Evolutionary conservation across 2,797 vertebrate genomes (phyloP), one percentile per base, ranked within the genome.

Genomic region (Phoebastria nigripes): DNA sequence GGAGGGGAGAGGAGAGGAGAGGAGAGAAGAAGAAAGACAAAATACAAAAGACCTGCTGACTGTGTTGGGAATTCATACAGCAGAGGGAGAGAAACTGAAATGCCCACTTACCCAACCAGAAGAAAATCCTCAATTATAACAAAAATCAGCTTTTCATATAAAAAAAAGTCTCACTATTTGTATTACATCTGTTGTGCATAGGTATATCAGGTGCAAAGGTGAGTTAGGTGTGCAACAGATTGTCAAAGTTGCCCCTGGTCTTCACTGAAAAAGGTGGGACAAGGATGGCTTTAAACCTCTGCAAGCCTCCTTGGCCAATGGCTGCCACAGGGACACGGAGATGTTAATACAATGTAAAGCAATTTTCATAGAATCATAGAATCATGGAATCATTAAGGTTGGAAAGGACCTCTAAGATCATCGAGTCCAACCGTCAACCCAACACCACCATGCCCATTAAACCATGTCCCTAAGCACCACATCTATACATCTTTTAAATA

Each of bases 101-200:
- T 52, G 10, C 0, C 5, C 8, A 31, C 24, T 54, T 42, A 62
- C 7, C 0, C 5, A 67, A 28, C 2, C 19, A 65, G 42, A 87
- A 61, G 10, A 70, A 84, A 81, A 49, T 29, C 13, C 3, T 59
- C 15, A 67, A 19, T 41, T 82, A 49, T 33, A 89, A 54, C 25
- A 74, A 84, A 69, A 76, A 29, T 3, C 8, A 29, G 9, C 9
- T 70, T 42, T 59, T 16, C 51, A 52, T 16, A 13, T 31, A 31
- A 11, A 9, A 52, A 13, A 11, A 55, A 12, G 5, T 19, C 3
- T 78, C 5, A 8, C 47, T 71, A 11, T 88, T 77, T 70, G 28
- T 67, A 55, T 44, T 79, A 9, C 2, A 35, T 31, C 21, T 90
- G 4, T 37, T 84, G 5, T 80, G 29, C 31, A 12, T 29, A 54